A percentile compares a stretch with the other conserved stretches of the same genome.
phyloP scores from a whole-genome alignment of 2,113 vertebrate species.

The Carassius auratus region DNA sequence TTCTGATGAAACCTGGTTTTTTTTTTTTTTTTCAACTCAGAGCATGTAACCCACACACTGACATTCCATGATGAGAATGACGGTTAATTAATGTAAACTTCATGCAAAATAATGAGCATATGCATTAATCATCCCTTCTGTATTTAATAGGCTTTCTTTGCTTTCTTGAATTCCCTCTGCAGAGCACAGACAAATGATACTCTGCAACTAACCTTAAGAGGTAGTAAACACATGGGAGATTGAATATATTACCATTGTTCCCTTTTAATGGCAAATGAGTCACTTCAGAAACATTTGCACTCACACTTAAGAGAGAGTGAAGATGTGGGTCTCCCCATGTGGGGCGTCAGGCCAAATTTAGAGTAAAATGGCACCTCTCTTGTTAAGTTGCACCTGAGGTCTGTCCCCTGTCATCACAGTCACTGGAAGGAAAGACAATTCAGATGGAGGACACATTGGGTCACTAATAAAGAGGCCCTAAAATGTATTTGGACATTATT shows the following conservation, averaged over 20 bases:
- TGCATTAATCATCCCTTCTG: slow-evolving; percentile 70
- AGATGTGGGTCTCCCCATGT: slow-evolving; percentile 14
- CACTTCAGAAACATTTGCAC: neutral
- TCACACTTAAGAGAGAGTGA: slow-evolving; percentile 1
- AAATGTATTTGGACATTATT: neutral
- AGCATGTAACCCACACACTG: slow-evolving; percentile 65
- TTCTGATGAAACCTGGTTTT: neutral
- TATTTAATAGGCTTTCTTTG: slow-evolving; percentile 61
- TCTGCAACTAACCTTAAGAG: slow-evolving; percentile 14
- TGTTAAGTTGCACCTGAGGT: neutral
- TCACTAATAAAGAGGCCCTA: neutral
- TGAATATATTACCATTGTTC: slow-evolving; percentile 25
- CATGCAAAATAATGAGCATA: slow-evolving; percentile 60
- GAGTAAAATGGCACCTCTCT: slow-evolving; percentile 4
- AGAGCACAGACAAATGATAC: neutral
- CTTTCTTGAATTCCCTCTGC: slow-evolving; percentile 25
- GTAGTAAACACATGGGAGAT: slow-evolving; percentile 19
- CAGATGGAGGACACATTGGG: neutral
- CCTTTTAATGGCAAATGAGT: slow-evolving; percentile 9
- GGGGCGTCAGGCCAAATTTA: slow-evolving; percentile 19
- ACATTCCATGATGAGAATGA: slow-evolving; percentile 51
- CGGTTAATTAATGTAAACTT: slow-evolving; percentile 68
- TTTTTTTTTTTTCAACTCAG: slow-evolving; percentile 5
- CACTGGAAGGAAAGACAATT: neutral
- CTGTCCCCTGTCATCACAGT: slow-evolving; percentile 6